A percentile compares a stretch with the other conserved stretches of the same genome.
Conservation (phyloP, 2,113 vertebrate genomes). For the Rattus norvegicus region DNA sequence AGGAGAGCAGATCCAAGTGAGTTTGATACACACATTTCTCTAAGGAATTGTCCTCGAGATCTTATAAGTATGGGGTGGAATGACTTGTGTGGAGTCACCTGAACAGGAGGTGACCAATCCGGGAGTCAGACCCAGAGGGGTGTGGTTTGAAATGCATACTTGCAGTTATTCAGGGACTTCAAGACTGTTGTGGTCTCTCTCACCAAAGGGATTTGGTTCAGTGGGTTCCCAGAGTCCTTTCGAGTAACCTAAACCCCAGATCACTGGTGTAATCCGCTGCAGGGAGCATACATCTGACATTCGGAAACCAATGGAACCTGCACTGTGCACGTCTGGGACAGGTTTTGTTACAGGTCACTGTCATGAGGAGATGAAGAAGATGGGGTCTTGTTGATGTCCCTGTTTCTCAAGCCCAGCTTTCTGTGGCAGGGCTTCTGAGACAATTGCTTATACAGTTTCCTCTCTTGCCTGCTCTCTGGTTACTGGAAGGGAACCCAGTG, state of each 20-base stretch:
- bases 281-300: not conserved
- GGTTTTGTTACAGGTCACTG: not conserved
- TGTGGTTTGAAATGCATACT: not conserved
- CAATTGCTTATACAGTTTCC: not conserved
- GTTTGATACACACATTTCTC: not conserved
- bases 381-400: not conserved
- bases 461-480: not conserved
- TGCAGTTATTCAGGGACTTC: not conserved
- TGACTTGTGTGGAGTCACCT: not conserved
- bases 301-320: not conserved
- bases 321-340: not conserved
- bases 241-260: not conserved
- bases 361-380: not conserved
- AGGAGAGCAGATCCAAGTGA: not conserved
- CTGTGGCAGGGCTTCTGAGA: not conserved
- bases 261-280: not conserved
- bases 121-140: not conserved
- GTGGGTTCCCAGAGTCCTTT: not conserved
- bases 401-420: not conserved
- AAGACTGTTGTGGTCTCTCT: not conserved
- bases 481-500: not conserved
- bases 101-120: accelerated
- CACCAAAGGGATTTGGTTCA: not conserved
- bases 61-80: not conserved
- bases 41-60: not conserved